Evolutionary conservation across 1,140 invertebrate species (phyloP).

Genomic region (Pogonus chalceus): DNA sequence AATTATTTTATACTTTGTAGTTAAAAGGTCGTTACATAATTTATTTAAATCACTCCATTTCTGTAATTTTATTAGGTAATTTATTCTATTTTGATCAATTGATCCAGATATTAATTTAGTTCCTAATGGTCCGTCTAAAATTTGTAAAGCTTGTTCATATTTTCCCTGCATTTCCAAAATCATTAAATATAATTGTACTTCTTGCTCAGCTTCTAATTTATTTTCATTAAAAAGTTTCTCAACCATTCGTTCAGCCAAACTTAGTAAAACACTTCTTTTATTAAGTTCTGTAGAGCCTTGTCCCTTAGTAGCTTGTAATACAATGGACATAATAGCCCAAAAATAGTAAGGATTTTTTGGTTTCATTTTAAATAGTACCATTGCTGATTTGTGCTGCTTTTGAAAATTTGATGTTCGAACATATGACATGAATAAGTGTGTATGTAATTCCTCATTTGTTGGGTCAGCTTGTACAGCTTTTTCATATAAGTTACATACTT

Average conservation of each 20-base stretch:
- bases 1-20: constrained; percentile 21
- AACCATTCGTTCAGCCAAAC: constrained; percentile 77
- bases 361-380: constrained; percentile 80
- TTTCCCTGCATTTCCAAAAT: constrained; percentile 80
- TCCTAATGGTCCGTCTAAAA: constrained; percentile 67
- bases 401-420: constrained; percentile 83
- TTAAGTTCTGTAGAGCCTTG: constrained; percentile 37
- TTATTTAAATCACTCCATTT: constrained; percentile 61
- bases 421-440: constrained; percentile 92
- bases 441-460: constrained; percentile 82
- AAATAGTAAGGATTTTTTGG: constrained; percentile 96
- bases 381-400: constrained; percentile 81
- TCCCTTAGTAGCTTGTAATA: constrained; percentile 67
- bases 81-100: constrained; percentile 55
- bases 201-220: constrained; percentile 88
- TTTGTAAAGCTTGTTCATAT: constrained; percentile 66
- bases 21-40: constrained; percentile 56
- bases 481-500: constrained; percentile 83
- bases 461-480: constrained; percentile 76
- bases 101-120: constrained; percentile 48
- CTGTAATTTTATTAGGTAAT: constrained; percentile 60
- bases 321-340: constrained; percentile 93
- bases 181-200: constrained; percentile 84
- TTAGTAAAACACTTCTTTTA: constrained; percentile 57
- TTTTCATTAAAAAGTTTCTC: constrained; percentile 80